A percentile compares a stretch with the other conserved stretches of the same genome.
phyloP scores from a whole-genome alignment of 2,888 invertebrate genomes.

The Pristionchus mayeri region DNA sequence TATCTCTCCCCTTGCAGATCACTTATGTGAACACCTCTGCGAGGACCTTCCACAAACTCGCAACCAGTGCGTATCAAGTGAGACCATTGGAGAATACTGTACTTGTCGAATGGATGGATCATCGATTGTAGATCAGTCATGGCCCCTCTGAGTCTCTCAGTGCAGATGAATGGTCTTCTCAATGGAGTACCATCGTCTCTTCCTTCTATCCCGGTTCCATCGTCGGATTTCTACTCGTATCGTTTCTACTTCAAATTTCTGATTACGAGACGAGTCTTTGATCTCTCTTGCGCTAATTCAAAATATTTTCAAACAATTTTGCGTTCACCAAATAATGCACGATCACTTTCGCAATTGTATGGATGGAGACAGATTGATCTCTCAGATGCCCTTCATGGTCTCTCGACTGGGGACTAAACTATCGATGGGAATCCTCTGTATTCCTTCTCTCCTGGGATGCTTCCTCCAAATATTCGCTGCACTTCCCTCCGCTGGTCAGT shows the following conservation, averaged over 20 bases:
- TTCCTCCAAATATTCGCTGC: conserved; percentile 62
- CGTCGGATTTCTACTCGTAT: conserved; percentile 69
- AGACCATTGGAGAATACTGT: neutral
- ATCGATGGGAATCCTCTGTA: conserved; percentile 64
- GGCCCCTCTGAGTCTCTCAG: neutral
- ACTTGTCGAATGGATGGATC: neutral
- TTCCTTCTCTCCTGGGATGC: conserved; percentile 55
- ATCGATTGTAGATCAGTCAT: neutral
- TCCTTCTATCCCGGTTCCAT: conserved; percentile 73
- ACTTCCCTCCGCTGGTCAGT: conserved; percentile 36
- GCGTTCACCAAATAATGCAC: neutral
- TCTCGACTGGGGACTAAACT: conserved; percentile 66
- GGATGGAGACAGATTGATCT: too few species aligned
- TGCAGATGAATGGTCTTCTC: conserved; percentile 59
- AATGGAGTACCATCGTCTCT: conserved; percentile 71
- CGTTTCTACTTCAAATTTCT: neutral
- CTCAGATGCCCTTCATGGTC: conserved; percentile 69
- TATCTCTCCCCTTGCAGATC: conserved; percentile 63
- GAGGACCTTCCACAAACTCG: conserved; percentile 65
- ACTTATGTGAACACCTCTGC: conserved; percentile 75
- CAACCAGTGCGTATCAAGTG: conserved; percentile 49
- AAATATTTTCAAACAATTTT: too few species aligned
- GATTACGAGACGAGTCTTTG: neutral
- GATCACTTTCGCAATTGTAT: too few species aligned
- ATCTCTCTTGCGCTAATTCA: neutral